Base-by-base conservation (phyloP, 2,888 invertebrate genomes). In the Drosophila mulleri region DNA sequence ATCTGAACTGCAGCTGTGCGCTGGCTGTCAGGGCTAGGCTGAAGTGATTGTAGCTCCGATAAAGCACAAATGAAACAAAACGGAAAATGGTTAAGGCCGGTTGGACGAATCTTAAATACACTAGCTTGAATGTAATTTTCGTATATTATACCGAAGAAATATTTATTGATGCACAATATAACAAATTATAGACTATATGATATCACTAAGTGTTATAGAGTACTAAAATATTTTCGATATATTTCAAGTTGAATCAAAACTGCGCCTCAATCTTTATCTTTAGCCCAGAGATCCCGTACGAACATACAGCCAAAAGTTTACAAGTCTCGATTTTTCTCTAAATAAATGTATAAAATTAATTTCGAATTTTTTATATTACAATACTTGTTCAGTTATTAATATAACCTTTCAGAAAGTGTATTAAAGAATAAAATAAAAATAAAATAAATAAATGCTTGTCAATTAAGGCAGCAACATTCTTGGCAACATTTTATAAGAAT, bases 11-110 rank as follows among this genome's bases (percentile, higher is more conserved):
- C 67, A 67, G 52, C 83, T 82, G 72, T 61, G 58, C 53, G 83
- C 65, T 63, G 88, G 59, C 71, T 75, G 87, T 80, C 85, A 81
- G 83, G 89, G 83, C 84, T 83, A 81, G 82, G 84, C 83, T 70
- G 80, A 81, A 88, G 78, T 72, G 81, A 83, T 68, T 80, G 59
- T 75, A 50, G 60, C 59, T 69, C 57, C 61, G 57, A 66, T 79
- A 57, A 72, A 68, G 45, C 54, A 56, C 20, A 48, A 66, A 62
- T 52, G 37, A 39, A 57, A 53, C 6, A 63, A 39, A 18, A 32
- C 53, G 11, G 4, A 3, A 61, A 32, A 42, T 11, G 2, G 1
- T 6, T 29, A 20, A 39, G 20, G 39, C 18, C 48, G 39, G 16
- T 9, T n/a, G 18, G 7, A 29, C 59, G 59, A 48, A 48, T 2